Conservation (phyloP, 2,888 invertebrate species). For the Philonicus albiceps region DNA sequence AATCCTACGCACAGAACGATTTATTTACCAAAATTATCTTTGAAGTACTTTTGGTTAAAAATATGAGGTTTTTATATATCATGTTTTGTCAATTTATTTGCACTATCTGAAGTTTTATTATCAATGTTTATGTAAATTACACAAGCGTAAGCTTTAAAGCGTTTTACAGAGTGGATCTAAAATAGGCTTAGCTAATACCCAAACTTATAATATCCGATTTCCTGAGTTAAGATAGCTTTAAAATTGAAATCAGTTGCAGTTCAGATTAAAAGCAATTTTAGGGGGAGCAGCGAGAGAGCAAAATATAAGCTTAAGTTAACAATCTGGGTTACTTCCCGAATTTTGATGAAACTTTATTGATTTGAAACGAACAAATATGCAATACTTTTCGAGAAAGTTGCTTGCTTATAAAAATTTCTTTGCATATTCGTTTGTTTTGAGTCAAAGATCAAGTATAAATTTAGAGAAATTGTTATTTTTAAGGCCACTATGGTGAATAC, state of each 20-base stretch:
- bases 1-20: neutral
- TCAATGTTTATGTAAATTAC: neutral
- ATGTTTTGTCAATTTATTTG: too few species aligned
- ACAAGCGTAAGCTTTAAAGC: neutral
- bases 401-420: too few species aligned
- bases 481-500: too few species aligned
- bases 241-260: neutral
- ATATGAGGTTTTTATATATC: neutral
- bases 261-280: neutral
- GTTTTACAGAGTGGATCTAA: neutral
- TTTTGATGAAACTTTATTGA: too few species aligned
- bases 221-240: neutral
- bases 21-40: neutral
- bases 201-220: neutral
- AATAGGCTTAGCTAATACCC: neutral
- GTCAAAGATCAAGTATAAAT: too few species aligned
- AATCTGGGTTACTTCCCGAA: too few species aligned
- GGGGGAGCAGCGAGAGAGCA: neutral
- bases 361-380: too few species aligned
- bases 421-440: too few species aligned
- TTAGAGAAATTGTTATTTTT: too few species aligned
- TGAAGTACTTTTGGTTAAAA: neutral
- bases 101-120: neutral
- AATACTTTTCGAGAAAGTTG: too few species aligned
- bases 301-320: too few species aligned